Conservation (phyloP, 2,888 invertebrate genomes). For the Xestobium rufovillosum region DNA sequence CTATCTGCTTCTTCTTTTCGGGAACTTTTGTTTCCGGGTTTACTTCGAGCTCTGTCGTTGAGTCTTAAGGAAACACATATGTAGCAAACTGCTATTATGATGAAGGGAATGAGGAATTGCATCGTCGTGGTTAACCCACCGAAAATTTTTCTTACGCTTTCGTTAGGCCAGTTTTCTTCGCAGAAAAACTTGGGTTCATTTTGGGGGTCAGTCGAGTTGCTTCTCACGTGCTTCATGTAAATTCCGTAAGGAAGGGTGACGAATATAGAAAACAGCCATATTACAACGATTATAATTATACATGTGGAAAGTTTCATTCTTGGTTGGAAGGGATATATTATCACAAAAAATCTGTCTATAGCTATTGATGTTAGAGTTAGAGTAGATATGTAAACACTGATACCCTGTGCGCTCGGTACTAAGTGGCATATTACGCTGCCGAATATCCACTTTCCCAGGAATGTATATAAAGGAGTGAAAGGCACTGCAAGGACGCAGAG, state of each 20-base stretch:
- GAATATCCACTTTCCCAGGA: slow-evolving; percentile 88
- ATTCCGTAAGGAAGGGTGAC: slow-evolving; percentile 89
- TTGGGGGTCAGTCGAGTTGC: slow-evolving; percentile 31
- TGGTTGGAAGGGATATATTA: slow-evolving; percentile 91
- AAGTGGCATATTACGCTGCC: slow-evolving; percentile 86
- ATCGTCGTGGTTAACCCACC: slow-evolving; percentile 80
- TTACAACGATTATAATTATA: slow-evolving; percentile 73
- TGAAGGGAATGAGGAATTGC: slow-evolving; percentile 92
- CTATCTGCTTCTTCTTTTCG: slow-evolving; percentile 84
- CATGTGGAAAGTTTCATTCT: slow-evolving; percentile 86
- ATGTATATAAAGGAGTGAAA: slow-evolving; percentile 92
- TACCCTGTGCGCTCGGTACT: slow-evolving; percentile 89
- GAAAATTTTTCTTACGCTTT: slow-evolving; percentile 69
- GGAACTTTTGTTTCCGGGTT: slow-evolving; percentile 79
- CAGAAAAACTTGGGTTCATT: slow-evolving; percentile 51
- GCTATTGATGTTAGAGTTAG: slow-evolving; percentile 95
- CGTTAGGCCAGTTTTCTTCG: slow-evolving; percentile 87
- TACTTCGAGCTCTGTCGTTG: slow-evolving; percentile 73
- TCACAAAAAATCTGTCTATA: slow-evolving; percentile 94
- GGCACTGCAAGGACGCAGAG: slow-evolving; percentile 91
- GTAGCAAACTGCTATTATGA: slow-evolving; percentile 91
- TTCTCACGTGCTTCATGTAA: slow-evolving; percentile 59
- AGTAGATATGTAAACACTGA: slow-evolving; percentile 95
- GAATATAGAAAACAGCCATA: slow-evolving; percentile 84
- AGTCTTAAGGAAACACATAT: slow-evolving; percentile 83